Percentiles rank a stretch among this genome's conserved stretches.
phyloP scores from a whole-genome alignment of 2,113 vertebrate species.

The Halcyon malimbica region DNA sequence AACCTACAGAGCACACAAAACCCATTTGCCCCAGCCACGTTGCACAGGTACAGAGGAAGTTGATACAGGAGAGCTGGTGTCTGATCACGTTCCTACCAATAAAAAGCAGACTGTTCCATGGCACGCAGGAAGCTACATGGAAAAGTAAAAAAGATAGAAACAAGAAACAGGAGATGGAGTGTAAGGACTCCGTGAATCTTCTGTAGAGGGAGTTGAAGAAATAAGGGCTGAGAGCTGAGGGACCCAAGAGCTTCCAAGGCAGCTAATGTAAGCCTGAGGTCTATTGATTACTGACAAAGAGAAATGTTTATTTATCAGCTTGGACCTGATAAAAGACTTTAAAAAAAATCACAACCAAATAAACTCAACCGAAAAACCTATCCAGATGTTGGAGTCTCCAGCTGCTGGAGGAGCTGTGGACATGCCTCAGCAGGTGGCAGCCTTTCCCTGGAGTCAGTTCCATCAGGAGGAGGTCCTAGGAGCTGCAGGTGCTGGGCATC shows the following conservation, averaged over 20 bases:
- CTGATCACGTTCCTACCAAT: not conserved
- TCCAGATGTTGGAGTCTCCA: not conserved
- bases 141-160: not conserved
- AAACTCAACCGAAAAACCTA: not conserved
- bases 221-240: not conserved
- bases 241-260: not conserved
- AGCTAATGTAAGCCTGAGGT: not conserved
- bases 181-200: not conserved
- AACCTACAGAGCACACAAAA: not conserved
- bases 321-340: not conserved
- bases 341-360: not conserved
- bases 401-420: not conserved
- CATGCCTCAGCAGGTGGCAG: conserved; percentile 52
- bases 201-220: not conserved
- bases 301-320: not conserved
- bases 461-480: not conserved
- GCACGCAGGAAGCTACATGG: not conserved
- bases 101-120: not conserved
- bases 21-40: rapidly evolving
- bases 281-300: not conserved
- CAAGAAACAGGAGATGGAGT: not conserved
- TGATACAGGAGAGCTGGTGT: not conserved
- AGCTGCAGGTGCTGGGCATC: not conserved
- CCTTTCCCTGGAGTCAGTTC: not conserved
- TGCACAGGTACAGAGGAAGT: not conserved